These are phyloP conservation scores for Matsumyia berberina DNA, from an alignment of 2,888 invertebrate species.

Conservation along the genomic window DNA sequence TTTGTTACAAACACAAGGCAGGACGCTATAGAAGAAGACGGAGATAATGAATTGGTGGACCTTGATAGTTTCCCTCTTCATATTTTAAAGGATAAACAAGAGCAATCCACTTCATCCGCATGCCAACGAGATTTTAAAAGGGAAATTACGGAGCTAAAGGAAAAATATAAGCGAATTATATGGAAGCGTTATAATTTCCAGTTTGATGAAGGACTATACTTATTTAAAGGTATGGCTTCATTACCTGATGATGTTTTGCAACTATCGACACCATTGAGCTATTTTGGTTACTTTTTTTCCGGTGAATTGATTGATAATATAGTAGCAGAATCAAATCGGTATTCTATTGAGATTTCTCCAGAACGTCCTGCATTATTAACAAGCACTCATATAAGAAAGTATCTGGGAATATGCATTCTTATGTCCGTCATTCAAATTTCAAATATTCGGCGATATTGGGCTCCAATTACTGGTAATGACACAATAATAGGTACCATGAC, in stretches of 20 bases:
- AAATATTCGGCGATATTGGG: conserved; percentile 12
- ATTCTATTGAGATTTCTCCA: conserved; percentile 2
- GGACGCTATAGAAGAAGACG: conserved; percentile 2
- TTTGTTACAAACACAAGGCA: too few species aligned
- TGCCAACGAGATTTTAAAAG: conserved; percentile 24
- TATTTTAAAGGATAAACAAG: conserved; percentile 17
- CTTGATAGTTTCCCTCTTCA: conserved; percentile 27
- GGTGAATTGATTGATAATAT: conserved; percentile 7
- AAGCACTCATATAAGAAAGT: conserved; percentile 4
- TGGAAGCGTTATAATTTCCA: too few species aligned
- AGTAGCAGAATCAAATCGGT: conserved; percentile 10
- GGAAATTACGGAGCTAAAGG: conserved; percentile 18
- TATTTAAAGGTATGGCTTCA: not conserved
- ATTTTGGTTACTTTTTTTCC: conserved; percentile 18
- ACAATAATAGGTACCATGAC: conserved; percentile 2
- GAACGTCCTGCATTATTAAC: conserved; percentile 10
- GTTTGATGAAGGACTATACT: conserved; percentile 21
- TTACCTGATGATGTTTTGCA: conserved; percentile 14
- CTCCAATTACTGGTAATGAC: conserved; percentile 10
- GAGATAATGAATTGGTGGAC: conserved; percentile 2
- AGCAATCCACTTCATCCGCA: conserved; percentile 3
- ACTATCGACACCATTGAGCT: conserved; percentile 9
- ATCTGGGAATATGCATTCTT: not conserved
- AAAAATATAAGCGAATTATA: conserved; percentile 18
- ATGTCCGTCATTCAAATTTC: conserved; percentile 1